These are phyloP conservation scores for Argopecten irradians DNA, from an alignment of 1,140 invertebrate genomes.

Conservation along the genomic window DNA sequence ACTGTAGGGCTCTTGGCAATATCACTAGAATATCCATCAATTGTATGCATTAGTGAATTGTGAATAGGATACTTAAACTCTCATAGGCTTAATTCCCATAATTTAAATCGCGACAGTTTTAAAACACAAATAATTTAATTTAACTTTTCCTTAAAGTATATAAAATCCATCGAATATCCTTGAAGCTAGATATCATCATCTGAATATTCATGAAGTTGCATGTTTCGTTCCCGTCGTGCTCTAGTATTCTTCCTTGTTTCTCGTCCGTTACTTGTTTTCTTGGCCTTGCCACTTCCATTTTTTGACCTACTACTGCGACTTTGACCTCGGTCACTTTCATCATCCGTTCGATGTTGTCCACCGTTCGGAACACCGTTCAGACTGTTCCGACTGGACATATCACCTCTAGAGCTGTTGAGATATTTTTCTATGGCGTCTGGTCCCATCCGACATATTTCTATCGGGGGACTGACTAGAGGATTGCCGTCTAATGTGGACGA, in stretches of 20 bases:
- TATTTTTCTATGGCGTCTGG: conserved; percentile 64
- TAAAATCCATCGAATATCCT: too few relatives aligned
- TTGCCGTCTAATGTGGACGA: conserved; percentile 75
- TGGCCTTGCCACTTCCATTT: background rate
- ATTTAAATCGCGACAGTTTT: too few relatives aligned
- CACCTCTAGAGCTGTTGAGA: background rate
- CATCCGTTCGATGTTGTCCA: background rate
- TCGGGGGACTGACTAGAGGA: conserved; percentile 72
- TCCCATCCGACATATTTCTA: conserved; percentile 74
- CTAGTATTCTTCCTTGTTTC: background rate
- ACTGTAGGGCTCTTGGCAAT: too few relatives aligned
- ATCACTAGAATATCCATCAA: too few relatives aligned
- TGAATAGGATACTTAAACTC: too few relatives aligned
- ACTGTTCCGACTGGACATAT: background rate
- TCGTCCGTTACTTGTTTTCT: background rate
- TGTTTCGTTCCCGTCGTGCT: background rate
- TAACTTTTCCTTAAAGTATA: too few relatives aligned
- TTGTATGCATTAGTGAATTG: too few relatives aligned
- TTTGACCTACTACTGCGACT: background rate
- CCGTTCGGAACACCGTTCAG: background rate
- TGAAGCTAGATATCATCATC: background rate
- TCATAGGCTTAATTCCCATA: too few relatives aligned
- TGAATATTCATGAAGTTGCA: background rate
- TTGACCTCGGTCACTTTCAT: conserved; percentile 1
- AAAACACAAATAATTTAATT: too few relatives aligned